Evolutionary conservation across 2,888 invertebrate species (phyloP), one percentile per base, ranked within the genome.

Genomic region (Deilephila elpenor): DNA sequence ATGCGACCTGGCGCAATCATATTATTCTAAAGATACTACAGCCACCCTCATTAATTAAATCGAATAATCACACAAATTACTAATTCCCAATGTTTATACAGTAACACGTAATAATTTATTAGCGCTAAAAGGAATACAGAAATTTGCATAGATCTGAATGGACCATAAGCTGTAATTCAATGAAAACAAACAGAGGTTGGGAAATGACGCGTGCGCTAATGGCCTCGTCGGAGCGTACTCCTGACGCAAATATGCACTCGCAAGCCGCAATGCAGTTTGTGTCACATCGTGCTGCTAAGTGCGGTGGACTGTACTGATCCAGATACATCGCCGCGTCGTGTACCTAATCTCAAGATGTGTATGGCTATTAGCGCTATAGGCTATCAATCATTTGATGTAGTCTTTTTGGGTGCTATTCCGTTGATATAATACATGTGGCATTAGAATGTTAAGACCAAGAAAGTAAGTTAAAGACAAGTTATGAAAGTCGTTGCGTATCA

Each of bases 191-290:
- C 82, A 82, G 79, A 77, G 78, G 77, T 80, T 77, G 80, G 82
- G 75, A 82, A 83, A 84, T 86, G 84, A 85, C 83, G 79, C 78
- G 79, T 78, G 78, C 80, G 76, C 80, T 88, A 89, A 89, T 84
- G 84, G 84, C 76, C 74, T 73, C 80, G 82, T 79, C 78, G 77
- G 79, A 75, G 81, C 78, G 76, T 74, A 76, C 79, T 80, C 71
- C 76, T 76, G 74, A 79, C 83, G 82, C 87, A 87, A 88, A 87
- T 85, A 87, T 85, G 83, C 86, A 84, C 83, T 87, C 78, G 75
- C 77, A 78, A 82, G 74, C 88, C 86, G 86, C 88, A 90, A 84
- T 88, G 89, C 88, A 87, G 86, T 87, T 86, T 84, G 79, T 83
- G 83, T 86, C 84, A 84, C 79, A 83, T 79, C 72, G 74, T 74